These are phyloP conservation scores for Thereva unica DNA, from an alignment of 2,888 invertebrate species.

Conservation along the genomic window DNA sequence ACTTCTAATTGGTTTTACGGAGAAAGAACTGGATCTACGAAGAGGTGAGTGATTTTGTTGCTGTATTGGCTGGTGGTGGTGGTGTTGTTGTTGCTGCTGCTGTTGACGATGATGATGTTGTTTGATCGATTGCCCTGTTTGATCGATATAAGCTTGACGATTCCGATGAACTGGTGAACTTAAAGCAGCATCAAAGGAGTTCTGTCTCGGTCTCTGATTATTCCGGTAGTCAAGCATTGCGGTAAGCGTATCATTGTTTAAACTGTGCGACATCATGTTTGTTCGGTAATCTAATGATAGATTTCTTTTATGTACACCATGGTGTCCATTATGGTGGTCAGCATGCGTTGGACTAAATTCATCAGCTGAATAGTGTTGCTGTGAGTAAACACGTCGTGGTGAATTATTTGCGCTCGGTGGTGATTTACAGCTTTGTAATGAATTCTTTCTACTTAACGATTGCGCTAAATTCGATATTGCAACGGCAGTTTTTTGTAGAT, in stretches of 20 bases:
- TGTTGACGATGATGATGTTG: slow-evolving; percentile 38
- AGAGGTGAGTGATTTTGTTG: slow-evolving; percentile 57
- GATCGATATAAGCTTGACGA: slow-evolving; percentile 44
- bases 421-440: slow-evolving; percentile 50
- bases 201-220: slow-evolving; percentile 52
- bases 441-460: slow-evolving; percentile 54
- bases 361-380: slow-evolving; percentile 49
- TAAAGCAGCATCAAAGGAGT: slow-evolving; percentile 52
- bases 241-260: slow-evolving; percentile 47
- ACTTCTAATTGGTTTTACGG: slow-evolving; percentile 55
- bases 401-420: slow-evolving; percentile 40
- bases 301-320: slow-evolving; percentile 45
- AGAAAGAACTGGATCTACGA: slow-evolving; percentile 71
- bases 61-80: too few relatives aligned
- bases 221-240: slow-evolving; percentile 36
- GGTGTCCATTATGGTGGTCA: slow-evolving; percentile 40
- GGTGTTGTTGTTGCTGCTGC: slow-evolving; percentile 38
- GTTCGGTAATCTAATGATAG: slow-evolving; percentile 44
- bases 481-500: slow-evolving; percentile 62
- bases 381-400: slow-evolving; percentile 35
- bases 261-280: slow-evolving; percentile 56
- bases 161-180: slow-evolving; percentile 32
- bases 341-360: slow-evolving; percentile 54
- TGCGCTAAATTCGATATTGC: slow-evolving; percentile 54
- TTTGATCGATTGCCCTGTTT: slow-evolving; percentile 46